Evolutionary conservation across 2,888 invertebrate species (phyloP), one percentile per base, ranked within the genome.

Genomic region (Osmoderma eremita): DNA sequence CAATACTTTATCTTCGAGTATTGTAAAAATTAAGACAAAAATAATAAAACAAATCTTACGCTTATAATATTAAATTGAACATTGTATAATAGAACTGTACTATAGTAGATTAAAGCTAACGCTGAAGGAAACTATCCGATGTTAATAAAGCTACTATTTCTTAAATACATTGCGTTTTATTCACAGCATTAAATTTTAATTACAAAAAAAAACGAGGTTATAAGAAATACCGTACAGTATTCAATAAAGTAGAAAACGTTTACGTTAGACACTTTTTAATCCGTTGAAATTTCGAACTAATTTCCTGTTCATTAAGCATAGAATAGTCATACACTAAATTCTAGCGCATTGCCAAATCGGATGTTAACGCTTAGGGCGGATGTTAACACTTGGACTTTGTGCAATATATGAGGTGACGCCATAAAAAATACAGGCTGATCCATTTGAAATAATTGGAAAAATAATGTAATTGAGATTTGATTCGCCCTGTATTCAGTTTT

Each of bases 61-160:
- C 81, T 81, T 80, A 79, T 74, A 76, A 78, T 73, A 73, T 75
- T 53, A 77, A 74, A 76, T 72, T n/a, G n/a, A n/a, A n/a, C n/a
- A 74, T 67, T 72, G 73, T 73, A 76, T 74, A 65, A 78, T 76
- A 75, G 75, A 67, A 70, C 24, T 73, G 71, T 73, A 75, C 74
- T 74, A 75, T 73, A 74, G 54, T 65, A 65, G 68, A 61, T 30
- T 41, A 15, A 68, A 54, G 75, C 75, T 77, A 75, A 76, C 76
- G 75, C 78, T 77, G 73, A 75, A 70, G 77, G 74, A 79, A 78
- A 65, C 68, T 68, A 68, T 68, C 65, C 38, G 50, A 65, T 62
- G 68, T 68, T 68, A 63, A 68, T 67, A 67, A 67, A 67, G 64
- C 67, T 67, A 77, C 77, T 79, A 77, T 79, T 80, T 79, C 78